These are phyloP conservation scores for Microdon myrmicae DNA, from an alignment of 2,888 invertebrate species.

Conservation along the genomic window DNA sequence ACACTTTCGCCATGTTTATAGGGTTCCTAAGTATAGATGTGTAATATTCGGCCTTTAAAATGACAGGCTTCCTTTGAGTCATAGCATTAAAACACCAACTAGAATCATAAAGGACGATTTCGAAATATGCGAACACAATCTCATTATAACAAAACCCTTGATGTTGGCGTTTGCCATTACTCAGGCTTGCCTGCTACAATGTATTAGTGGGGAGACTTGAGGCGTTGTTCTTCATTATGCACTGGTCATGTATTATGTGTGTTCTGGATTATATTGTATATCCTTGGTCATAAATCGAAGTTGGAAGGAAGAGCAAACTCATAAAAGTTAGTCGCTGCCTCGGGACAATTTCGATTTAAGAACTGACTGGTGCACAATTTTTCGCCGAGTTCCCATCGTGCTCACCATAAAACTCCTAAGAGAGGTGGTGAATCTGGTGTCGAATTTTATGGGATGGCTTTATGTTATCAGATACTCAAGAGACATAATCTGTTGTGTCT, in stretches of 20 bases:
- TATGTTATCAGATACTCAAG: too few species aligned
- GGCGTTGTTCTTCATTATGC: background rate
- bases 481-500: too few species aligned
- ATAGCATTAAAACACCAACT: too few species aligned
- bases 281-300: slow-evolving; percentile 34
- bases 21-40: too few species aligned
- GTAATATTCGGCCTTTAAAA: too few species aligned
- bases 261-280: slow-evolving; percentile 9
- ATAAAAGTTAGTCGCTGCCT: slow-evolving; percentile 30
- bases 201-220: background rate
- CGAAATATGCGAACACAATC: slow-evolving; percentile 21
- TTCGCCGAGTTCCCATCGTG: slow-evolving; percentile 1
- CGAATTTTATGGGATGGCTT: slow-evolving; percentile 30
- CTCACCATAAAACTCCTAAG: slow-evolving; percentile 13
- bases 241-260: slow-evolving; percentile 5
- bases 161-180: slow-evolving; percentile 3
- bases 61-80: too few species aligned
- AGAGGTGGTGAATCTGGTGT: slow-evolving; percentile 14
- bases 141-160: slow-evolving; percentile 16
- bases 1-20: too few species aligned
- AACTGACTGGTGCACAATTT: slow-evolving; percentile 1
- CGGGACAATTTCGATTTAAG: slow-evolving; percentile 35
- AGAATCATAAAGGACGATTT: slow-evolving; percentile 19
- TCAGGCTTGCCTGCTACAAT: background rate
- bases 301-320: slow-evolving; percentile 27